These are phyloP conservation scores for Hystrix cristata DNA, from an alignment of 2,113 vertebrate species.

Conservation along the genomic window DNA sequence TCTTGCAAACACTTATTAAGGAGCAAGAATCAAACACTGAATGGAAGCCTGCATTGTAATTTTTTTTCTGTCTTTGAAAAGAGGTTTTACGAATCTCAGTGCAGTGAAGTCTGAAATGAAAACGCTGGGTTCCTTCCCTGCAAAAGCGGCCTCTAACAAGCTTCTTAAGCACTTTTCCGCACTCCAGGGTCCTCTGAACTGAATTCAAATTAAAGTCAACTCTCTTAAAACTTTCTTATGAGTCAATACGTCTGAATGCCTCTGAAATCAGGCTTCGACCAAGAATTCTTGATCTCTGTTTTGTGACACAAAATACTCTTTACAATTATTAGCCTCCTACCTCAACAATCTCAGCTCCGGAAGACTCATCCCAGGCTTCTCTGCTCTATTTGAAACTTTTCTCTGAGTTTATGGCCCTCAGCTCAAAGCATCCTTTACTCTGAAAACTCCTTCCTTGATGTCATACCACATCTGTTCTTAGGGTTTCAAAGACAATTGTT, in stretches of 20 bases:
- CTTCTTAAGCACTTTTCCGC: constrained; percentile 52
- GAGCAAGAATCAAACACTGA: constrained; percentile 38
- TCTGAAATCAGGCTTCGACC: neutral
- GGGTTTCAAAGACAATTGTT: neutral
- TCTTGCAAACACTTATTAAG: constrained; percentile 51
- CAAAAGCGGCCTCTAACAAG: constrained; percentile 43
- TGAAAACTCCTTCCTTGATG: neutral
- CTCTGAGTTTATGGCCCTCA: neutral
- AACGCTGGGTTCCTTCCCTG: constrained; percentile 35
- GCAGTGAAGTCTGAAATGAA: constrained; percentile 72
- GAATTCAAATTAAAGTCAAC: constrained; percentile 67
- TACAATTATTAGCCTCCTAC: neutral
- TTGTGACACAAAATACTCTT: constrained; percentile 16
- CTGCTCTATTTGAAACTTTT: neutral
- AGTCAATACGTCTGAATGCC: neutral
- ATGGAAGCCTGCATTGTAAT: neutral
- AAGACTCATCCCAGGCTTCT: neutral
- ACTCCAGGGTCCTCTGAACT: constrained; percentile 38
- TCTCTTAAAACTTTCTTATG: constrained; percentile 45
- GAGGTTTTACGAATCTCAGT: constrained; percentile 12
- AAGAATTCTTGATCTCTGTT: neutral
- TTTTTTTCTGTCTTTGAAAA: constrained; percentile 55
- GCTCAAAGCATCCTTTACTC: neutral
- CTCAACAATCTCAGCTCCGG: neutral
- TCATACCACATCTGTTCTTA: neutral